Base-by-base conservation (phyloP, 2,888 invertebrate genomes). In the Ormyrus nitidulus region DNA sequence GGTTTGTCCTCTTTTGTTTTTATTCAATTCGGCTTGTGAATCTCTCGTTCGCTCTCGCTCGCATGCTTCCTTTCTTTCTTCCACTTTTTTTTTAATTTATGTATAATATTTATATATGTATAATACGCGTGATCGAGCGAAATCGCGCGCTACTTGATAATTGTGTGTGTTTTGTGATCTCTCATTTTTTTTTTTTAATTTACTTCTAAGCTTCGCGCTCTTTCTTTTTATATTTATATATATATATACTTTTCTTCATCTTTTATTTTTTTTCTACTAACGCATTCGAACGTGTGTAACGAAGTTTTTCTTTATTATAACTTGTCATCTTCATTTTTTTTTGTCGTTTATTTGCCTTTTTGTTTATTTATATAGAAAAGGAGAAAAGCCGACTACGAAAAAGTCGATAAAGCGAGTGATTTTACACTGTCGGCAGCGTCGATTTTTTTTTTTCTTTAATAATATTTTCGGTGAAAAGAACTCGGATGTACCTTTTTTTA, bases 361-460 rank as follows among this genome's bases (percentile, higher is more conserved):
- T 11, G 13, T 13, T 54, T 70, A 68, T 73, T 80, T 76, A 72
- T 76, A 73, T 80, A 77, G 77, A 80, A 80, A 80, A 77, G 68
- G 76, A 68, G 76, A 80, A 80, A 80, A 77, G 80, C 72, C 77
- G 73, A 80, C 73, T 77, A 74, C 65, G 70, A 77, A 69, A 77
- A 81, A 81, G 74, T 77, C 70, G 74, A 74, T 77, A 77, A 74
- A 74, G 74, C 74, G 74, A 77, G 77, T 81, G 77, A 74, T 74
- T 81, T 81, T 77, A 81, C 70, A 70, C 73, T 74, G 75, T 75
- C 75, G 75, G 69, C 80, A 80, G 77, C 77, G 76, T 76, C 76
- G 51, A 72, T 71, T 79, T 79, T 62, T 64, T n/a, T 54, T 75
- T 34, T 34, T 65, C 10, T 66, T 66, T 59, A 34, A 65, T 66